Conservation (phyloP, 2,113 vertebrate genomes). For the Microcebus lehilahytsara region DNA sequence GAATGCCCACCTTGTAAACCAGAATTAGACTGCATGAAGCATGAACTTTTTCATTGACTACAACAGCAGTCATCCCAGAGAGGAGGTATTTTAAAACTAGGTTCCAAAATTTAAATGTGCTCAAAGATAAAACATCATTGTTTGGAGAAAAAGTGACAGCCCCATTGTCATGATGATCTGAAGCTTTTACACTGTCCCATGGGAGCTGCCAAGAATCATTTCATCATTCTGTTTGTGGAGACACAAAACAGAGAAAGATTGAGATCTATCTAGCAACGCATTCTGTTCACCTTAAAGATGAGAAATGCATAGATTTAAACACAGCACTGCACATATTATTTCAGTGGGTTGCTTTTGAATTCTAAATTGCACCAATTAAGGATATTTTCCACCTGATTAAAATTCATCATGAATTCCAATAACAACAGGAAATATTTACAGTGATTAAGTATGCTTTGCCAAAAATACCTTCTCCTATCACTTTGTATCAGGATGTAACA, state of each 20-base stretch:
- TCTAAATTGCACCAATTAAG: conserved; percentile 70
- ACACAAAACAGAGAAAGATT: conserved; percentile 4
- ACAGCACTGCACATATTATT: conserved; percentile 43
- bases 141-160: not conserved
- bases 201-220: not conserved
- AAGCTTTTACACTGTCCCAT: not conserved
- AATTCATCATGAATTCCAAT: conserved; percentile 70
- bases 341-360: conserved; percentile 51
- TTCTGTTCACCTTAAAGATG: not conserved
- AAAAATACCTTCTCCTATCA: conserved; percentile 34
- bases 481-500: conserved; percentile 33
- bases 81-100: not conserved
- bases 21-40: not conserved
- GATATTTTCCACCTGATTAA: conserved; percentile 70
- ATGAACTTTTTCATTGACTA: not conserved
- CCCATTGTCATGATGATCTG: not conserved
- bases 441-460: conserved; percentile 45
- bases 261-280: not conserved
- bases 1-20: not conserved
- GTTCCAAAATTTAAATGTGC: not conserved
- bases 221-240: not conserved
- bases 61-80: not conserved
- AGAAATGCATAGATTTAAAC: conserved; percentile 49
- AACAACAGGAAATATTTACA: conserved; percentile 64
- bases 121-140: not conserved